phyloP scores from a whole-genome alignment of 1,140 invertebrate species.

The Zaprionus lachaisei region DNA sequence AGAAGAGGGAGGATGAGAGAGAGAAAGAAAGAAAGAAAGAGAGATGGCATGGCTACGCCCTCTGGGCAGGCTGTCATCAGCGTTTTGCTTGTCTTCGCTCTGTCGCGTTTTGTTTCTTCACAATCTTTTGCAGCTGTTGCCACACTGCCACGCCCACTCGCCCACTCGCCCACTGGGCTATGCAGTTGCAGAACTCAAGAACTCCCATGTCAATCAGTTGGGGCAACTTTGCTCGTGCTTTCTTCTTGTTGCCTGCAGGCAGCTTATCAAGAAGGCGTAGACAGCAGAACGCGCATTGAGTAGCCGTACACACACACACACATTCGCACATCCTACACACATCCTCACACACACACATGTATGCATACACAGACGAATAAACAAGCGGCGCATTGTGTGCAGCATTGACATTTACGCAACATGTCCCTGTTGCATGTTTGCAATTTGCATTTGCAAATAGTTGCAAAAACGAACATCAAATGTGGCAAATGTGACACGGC shows the following conservation, averaged over 20 bases:
- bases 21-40: background rate
- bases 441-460: conserved; percentile 83
- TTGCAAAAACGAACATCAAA: conserved; percentile 83
- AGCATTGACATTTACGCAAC: conserved; percentile 81
- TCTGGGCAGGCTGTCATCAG: conserved; percentile 18
- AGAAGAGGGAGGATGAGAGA: background rate
- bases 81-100: conserved; percentile 20
- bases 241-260: conserved; percentile 25
- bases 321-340: conserved; percentile 2
- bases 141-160: conserved; percentile 31
- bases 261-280: conserved; percentile 34
- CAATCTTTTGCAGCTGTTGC: conserved; percentile 16
- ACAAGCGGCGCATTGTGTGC: conserved; percentile 27
- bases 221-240: conserved; percentile 15
- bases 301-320: conserved; percentile 19
- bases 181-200: conserved; percentile 13
- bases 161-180: conserved; percentile 3
- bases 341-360: background rate
- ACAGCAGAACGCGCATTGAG: conserved; percentile 45
- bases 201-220: conserved; percentile 47
- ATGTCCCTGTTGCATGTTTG: conserved; percentile 83
- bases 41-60: background rate
- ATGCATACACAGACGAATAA: background rate
- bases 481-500: conserved; percentile 64
- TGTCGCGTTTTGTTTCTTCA: background rate